Percentiles rank a stretch among this genome's conserved stretches.
Conservation (phyloP, 2,888 invertebrate species). For the Troglohyphantes excavatus region DNA sequence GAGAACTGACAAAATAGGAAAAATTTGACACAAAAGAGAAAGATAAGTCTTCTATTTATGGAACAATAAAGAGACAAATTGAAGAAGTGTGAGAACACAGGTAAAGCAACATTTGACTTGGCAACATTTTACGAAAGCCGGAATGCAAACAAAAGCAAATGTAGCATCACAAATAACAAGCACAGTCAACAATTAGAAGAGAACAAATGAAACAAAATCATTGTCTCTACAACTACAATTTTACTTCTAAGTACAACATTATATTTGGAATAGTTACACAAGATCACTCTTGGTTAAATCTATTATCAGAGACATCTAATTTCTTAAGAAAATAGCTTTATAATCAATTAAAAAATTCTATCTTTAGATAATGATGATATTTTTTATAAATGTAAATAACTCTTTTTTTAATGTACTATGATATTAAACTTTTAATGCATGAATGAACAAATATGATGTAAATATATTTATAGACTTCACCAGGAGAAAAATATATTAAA, state of each 20-base stretch:
- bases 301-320: background rate
- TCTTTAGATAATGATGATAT: too few relatives aligned
- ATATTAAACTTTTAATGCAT: too few relatives aligned
- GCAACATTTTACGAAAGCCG: background rate
- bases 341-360: background rate
- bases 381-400: too few relatives aligned
- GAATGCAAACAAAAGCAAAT: background rate
- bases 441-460: too few relatives aligned
- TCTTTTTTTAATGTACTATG: too few relatives aligned
- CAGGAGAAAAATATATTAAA: too few relatives aligned
- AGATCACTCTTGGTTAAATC: background rate
- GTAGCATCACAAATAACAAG: conserved; percentile 4
- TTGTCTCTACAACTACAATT: too few relatives aligned
- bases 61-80: background rate
- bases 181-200: background rate
- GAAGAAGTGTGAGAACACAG: background rate
- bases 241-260: background rate
- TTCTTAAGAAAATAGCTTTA: background rate
- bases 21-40: background rate
- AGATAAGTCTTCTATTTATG: background rate
- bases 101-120: background rate
- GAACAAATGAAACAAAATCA: background rate
- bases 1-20: background rate
- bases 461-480: too few relatives aligned
- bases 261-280: background rate